phyloP scores from a whole-genome alignment of 2,888 invertebrate genomes.

The Sarcophaga carnaria region DNA sequence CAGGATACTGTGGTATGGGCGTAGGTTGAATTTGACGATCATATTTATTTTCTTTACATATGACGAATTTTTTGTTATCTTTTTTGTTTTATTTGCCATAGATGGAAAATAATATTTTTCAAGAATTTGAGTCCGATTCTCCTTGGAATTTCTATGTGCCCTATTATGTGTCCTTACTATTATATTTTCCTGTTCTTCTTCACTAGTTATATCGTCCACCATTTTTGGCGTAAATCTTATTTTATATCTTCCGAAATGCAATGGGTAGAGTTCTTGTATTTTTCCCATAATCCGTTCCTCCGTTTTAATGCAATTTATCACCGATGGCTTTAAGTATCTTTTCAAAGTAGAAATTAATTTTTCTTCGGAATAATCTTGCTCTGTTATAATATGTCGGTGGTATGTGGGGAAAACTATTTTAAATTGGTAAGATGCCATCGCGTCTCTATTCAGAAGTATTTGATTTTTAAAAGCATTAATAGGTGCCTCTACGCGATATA shows the following conservation, averaged over 20 bases:
- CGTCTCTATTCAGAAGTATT: no score
- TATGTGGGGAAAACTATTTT: no score
- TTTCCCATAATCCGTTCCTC: conserved; percentile 20
- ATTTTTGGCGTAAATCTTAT: not conserved
- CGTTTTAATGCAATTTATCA: conserved; percentile 22
- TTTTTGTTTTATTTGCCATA: no score
- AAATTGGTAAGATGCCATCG: not conserved
- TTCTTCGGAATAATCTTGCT: no score
- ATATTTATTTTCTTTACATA: conserved; percentile 19
- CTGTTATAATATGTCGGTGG: no score
- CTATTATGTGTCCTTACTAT: conserved; percentile 26
- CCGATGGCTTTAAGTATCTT: not conserved
- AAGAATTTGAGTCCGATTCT: no score
- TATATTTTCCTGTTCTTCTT: conserved; percentile 17
- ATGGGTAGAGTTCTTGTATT: conserved; percentile 35
- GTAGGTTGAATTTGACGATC: conserved; percentile 39
- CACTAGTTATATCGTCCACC: no score
- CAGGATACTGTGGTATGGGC: conserved; percentile 31
- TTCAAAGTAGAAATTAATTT: not conserved
- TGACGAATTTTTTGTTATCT: no score
- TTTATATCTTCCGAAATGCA: conserved; percentile 24
- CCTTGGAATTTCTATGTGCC: not conserved
- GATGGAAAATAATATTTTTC: no score
- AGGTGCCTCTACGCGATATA: not conserved
- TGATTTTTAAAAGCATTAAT: no score